Evolutionary conservation across 2,797 vertebrate species (phyloP), one percentile per base, ranked within the genome.

Genomic region (Acropternis orthonyx): DNA sequence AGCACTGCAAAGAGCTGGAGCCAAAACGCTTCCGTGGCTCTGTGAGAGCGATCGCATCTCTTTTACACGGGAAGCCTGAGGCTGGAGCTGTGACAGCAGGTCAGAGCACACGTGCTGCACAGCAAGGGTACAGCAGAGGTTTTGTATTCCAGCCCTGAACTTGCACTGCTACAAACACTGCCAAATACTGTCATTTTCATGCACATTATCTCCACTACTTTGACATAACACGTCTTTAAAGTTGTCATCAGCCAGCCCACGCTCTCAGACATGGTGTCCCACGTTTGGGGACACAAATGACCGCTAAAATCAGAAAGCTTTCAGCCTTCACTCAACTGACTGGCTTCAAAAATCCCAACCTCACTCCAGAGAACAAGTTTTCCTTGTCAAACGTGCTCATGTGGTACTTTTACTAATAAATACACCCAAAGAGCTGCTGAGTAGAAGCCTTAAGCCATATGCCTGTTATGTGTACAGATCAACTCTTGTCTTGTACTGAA

Each of bases 21-120:
- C 59, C 52, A 83, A 37, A 66, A 18, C 0, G 0, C n/a, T n/a
- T 9, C 32, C 2, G 0, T 3, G 22, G 10, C 20, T 16, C 13
- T 2, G 32, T 3, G 30, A 85, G 59, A 37, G 21, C 1, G 49
- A 58, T 15, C 6, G 12, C 14, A 2, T 10, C 17, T 49, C 28
- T 32, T 62, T 27, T 1, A 4, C 8, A 55, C 26, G 48, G 72
- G 62, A 75, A 30, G 9, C 8, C 0, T 13, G 41, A 44, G 55
- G 63, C 81, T 87, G 66, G 21, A 36, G 58, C 30, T 1, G 1
- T 13, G 51, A 23, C 9, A 56, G 62, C 19, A 58, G 37, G 54
- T 68, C 66, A 54, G 36, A 34, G 71, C 30, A 73, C 39, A 19
- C 0, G 1, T 2, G 54, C 66, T 34, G 58, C 62, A 54, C 5